Percentiles rank a stretch among this genome's conserved stretches.
Conservation (phyloP, 2,888 invertebrate genomes). For the Nomada fabriciana region DNA sequence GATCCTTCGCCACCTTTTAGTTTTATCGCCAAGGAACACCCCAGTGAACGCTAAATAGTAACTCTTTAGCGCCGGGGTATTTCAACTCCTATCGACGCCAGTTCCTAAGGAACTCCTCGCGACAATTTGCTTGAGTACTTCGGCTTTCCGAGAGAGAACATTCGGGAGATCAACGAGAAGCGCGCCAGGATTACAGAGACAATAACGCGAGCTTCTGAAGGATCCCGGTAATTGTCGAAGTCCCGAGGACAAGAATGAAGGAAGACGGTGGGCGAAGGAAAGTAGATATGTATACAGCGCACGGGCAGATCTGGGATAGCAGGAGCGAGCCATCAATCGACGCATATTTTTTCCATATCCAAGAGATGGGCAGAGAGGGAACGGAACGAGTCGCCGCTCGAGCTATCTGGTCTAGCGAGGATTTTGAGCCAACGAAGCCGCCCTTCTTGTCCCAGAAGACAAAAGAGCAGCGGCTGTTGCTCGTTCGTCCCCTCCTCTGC, state of each 20-base stretch:
- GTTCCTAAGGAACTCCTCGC: background rate
- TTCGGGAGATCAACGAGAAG: background rate
- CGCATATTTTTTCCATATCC: conserved; percentile 40
- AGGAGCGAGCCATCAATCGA: conserved; percentile 41
- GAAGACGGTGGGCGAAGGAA: conserved; percentile 6
- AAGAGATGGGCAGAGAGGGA: conserved; percentile 22
- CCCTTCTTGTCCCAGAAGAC: conserved; percentile 78
- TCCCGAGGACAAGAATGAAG: conserved; percentile 5
- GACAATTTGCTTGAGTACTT: conserved; percentile 34
- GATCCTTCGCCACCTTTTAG: background rate
- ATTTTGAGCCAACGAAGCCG: conserved; percentile 75
- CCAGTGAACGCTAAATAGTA: too few species aligned
- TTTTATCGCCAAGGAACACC: background rate
- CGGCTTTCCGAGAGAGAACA: background rate
- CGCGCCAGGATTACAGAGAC: conserved; percentile 24
- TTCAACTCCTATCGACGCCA: background rate
- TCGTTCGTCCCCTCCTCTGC: conserved; percentile 59
- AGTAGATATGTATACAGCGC: conserved; percentile 16
- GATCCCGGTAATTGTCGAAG: conserved; percentile 42
- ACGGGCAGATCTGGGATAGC: conserved; percentile 18
- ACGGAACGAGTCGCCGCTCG: background rate
- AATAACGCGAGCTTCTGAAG: conserved; percentile 37
- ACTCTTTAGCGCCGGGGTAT: background rate
- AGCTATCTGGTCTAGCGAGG: conserved; percentile 66
- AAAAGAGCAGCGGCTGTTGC: conserved; percentile 81